Evolutionary conservation across 2,113 vertebrate genomes (phyloP), one percentile per base, ranked within the genome.

Genomic region (Macquaria ambigua): DNA sequence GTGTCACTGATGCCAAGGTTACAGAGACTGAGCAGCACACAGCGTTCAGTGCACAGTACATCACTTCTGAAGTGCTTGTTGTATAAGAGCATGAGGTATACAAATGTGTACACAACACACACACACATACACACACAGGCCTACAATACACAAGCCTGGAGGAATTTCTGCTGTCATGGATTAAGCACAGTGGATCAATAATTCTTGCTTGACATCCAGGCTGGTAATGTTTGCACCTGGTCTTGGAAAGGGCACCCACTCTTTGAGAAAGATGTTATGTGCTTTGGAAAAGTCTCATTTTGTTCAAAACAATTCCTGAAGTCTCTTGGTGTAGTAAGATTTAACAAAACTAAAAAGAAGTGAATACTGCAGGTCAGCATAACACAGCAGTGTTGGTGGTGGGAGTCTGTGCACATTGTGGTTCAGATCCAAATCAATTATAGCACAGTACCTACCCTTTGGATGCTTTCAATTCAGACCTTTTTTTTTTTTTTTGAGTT

Each of bases 1-100:
- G 82, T 88, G 88, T 61, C 89, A 83, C 79, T 11, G 77, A 81
- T 77, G 81, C 63, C 79, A 85, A 87, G 88, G 92, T 93, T 85
- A 90, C 52, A 10, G 79, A 74, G 86, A 79, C 56, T 18, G 74
- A 80, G 77, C 69, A 46, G 81, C 74, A 64, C 64, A 56, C 46
- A 74, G 68, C 37, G 41, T 74, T 83, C 82, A 64, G 23, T 43
- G n/a, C 43, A 31, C 67, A 69, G 64, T 68, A 72, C 81, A 56
- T 72, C 15, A 56, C 80, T 62, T 66, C 81, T 82, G 46, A 75
- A 90, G 88, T 74, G 80, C 59, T 48, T 53, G 70, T 92, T 92
- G 88, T 87, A 48, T 89, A 89, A 90, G 81, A 82, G 75, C 8
- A 68, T 76, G 90, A 79, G 82, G 56, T 76, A 34, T 31, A 71